These are phyloP conservation scores for Malurus leucopterus DNA, from an alignment of 2,797 vertebrate species.

Conservation along the genomic window DNA sequence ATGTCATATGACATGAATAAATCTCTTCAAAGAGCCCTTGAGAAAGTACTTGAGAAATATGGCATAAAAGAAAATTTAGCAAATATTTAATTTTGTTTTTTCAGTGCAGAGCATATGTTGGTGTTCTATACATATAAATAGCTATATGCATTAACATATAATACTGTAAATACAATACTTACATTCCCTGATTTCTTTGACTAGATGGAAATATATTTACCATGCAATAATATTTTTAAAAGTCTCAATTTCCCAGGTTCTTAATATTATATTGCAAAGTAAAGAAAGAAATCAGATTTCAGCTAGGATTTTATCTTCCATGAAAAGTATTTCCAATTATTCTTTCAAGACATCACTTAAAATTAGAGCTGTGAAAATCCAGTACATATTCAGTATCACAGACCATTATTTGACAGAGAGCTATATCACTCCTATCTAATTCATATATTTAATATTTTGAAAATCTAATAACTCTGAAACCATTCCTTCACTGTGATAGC, in stretches of 20 bases:
- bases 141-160: background rate
- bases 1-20: slow-evolving; percentile 41
- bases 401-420: background rate
- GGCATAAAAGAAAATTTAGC: slow-evolving; percentile 27
- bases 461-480: slow-evolving; percentile 17
- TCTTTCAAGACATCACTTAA: slow-evolving; percentile 22
- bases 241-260: background rate
- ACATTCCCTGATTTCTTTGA: background rate
- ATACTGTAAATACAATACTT: background rate
- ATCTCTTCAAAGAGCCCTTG: background rate
- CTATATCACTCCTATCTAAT: background rate
- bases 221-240: background rate
- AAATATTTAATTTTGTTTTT: background rate
- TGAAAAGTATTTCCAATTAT: slow-evolving; percentile 18
- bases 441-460: slow-evolving; percentile 8
- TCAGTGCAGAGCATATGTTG: background rate
- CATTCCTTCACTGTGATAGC: background rate
- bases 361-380: slow-evolving; percentile 25
- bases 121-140: background rate
- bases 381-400: slow-evolving; percentile 10
- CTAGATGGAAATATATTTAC: background rate
- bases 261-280: background rate
- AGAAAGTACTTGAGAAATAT: slow-evolving; percentile 19
- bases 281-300: slow-evolving; percentile 14
- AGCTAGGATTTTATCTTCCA: slow-evolving; percentile 36